Conservation (phyloP, 2,113 vertebrate species). For the Patagioenas fasciata region DNA sequence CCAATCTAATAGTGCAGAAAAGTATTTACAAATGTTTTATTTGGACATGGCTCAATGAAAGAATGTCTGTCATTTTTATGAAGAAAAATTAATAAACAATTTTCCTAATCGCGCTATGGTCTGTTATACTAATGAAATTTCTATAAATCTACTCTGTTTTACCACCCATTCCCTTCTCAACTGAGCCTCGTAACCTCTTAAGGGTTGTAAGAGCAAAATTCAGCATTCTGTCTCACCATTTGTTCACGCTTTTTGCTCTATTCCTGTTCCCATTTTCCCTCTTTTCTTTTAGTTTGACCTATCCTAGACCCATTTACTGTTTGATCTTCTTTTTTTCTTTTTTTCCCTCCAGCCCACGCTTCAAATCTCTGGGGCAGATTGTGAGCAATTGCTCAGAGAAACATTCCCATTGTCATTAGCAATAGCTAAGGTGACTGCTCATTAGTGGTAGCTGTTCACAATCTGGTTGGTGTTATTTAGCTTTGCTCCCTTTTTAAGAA, state of each 20-base stretch:
- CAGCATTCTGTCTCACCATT: neutral
- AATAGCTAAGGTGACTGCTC: neutral
- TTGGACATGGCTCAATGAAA: neutral
- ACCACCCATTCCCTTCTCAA: neutral
- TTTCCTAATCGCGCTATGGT: neutral
- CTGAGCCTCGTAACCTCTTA: neutral
- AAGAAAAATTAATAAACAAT: neutral
- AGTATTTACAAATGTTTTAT: neutral
- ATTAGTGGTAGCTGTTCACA: neutral
- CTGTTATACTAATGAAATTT: neutral
- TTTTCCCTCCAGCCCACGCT: neutral
- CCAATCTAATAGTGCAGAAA: neutral
- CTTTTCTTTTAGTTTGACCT: neutral
- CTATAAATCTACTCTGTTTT: neutral
- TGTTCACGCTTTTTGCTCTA: neutral
- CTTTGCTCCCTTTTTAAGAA: neutral
- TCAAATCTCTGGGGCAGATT: neutral
- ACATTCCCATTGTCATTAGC: neutral
- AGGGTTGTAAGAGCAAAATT: neutral
- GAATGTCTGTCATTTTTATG: neutral
- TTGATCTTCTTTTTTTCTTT: too few relatives aligned
- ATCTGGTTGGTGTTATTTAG: neutral
- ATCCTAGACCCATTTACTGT: neutral
- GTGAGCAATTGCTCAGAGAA: neutral
- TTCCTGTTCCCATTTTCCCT: neutral